Evolutionary conservation across 2,888 invertebrate species (phyloP), one percentile per base, ranked within the genome.

Genomic region (Hyalella azteca): DNA sequence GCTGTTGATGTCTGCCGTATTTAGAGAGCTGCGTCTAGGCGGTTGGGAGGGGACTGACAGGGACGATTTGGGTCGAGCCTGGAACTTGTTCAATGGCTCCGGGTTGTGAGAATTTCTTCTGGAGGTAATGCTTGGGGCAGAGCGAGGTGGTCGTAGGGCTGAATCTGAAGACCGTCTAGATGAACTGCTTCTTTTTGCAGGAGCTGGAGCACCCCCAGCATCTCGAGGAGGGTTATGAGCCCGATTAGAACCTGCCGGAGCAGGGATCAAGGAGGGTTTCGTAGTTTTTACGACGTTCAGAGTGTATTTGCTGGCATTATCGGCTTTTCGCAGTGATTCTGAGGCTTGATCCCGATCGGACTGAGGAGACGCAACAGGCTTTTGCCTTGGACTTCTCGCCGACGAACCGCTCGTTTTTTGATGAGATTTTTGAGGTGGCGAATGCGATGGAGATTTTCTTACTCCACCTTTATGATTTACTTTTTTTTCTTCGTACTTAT

Each of bases 11-110:
- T 66, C 36, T 13, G 66, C 9, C n/a, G 29, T 9, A 66, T 66
- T 66, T 22, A 36, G 2, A 19, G 66, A 66, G 36, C 36, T 66
- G 19, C 66, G 66, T 66, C 66, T 66, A 13, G 66, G 66, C 36
- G 36, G 66, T n/a, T 66, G 36, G 1, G 36, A 66, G 15, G 9
- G 15, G 45, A 11, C 9, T 7, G 66, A 66, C 3, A 66, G 36
- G 19, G 66, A 66, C 9, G 66, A 36, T n/a, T 66, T 36, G 3
- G 66, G 66, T 36, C 66, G 32, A 32, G 66, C 5, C 29, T 66
- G 66, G 13, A n/a, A n/a, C 19, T 66, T 66, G 15, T 66, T 36
- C 5, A 15, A 26, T 13, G 22, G 2, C n/a, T 13, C 29, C n/a
- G 1, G 22, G 36, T 66, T 11, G 19, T 66, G 15, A 11, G 66